Evolutionary conservation across 2,888 invertebrate species (phyloP), one percentile per base, ranked within the genome.

Genomic region (Melanargia galathea): DNA sequence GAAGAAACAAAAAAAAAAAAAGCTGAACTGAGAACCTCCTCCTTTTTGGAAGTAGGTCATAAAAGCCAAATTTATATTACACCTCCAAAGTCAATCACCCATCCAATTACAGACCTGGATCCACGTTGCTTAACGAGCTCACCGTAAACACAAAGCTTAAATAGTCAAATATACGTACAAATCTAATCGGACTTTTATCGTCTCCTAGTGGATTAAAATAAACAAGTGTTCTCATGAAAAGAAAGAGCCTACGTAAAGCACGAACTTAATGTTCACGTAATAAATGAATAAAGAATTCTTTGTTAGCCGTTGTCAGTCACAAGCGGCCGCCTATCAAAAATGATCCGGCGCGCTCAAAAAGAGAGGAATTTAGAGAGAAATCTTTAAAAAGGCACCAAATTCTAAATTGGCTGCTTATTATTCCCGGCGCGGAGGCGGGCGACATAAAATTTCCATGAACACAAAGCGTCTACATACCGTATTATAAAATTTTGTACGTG

Each of bases 401-500:
- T 74, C 74, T 70, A 74, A 78, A 80, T 78, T 77, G 77, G 73
- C 75, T 74, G 70, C 74, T 78, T 76, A 73, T 68, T 72, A 78
- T 80, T 79, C 75, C 70, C 72, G 67, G 66, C 71, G 71, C 72
- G 67, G 69, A 69, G 65, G 68, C 70, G 64, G 70, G 71, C 73
- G 74, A 79, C 76, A 77, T 77, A 75, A 82, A 80, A 86, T 83
- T 82, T 82, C 77, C 80, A 83, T 83, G 76, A 80, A 71, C 76
- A 84, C 83, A 85, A 83, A 83, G 82, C 79, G 79, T 81, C 78
- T 79, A 80, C 81, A 76, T 68, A 68, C 72, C 65, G 68, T 73
- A 78, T 81, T 73, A 78, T 81, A 82, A 82, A 86, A 85, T 87
- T 87, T 84, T 84, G 78, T 78, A 80, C 75, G 67, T 71, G 70